Base-by-base conservation (phyloP, 2,797 vertebrate species). In the Acrossocheilus wenchowensis region DNA sequence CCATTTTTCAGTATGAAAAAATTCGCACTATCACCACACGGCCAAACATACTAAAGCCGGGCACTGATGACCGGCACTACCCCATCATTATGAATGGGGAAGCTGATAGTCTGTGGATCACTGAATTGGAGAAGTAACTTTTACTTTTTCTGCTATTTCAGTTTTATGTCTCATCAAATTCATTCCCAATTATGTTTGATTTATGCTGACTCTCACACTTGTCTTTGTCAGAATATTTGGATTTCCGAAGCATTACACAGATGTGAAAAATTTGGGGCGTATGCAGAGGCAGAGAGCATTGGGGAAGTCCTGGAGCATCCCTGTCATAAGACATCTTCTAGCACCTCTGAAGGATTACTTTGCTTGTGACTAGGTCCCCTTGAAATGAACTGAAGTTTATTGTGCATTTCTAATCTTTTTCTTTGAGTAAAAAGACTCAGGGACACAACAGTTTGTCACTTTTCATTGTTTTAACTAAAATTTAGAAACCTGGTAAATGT, bases 271-370 rank as follows among this genome's bases (percentile, higher is more conserved):
- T 93, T 95, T 98, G 89, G 93, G 93, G 77, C 95, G 96, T 0
- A 91, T 93, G 2, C 94, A 97, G 93, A 95, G 97, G 81, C 97
- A 97, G 94, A 99, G 96, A 94, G 96, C 97, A 34, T 94, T 98
- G 23, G 97, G 96, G 14, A 94, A 95, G 68, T 96, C 98, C 0
- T 99, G 98, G 98, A 98, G 96, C 0, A 95, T 98, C n/a, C 98
- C 97, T 0, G 97, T 98, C 88, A 97, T 99, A 92, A 94, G 96
- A 54, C 97, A 99, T 93, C 96, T 99, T 84, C 97, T 99, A 8
- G 96, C 97, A 68, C 98, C 98, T 0, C 93, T 99, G 34, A 99
- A 98, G 93, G 97, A 99, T 93, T 98, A 99, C 86, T 99, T 98
- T 89, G 94, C 97, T 88, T 98, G 97, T 66, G 96, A 97, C 92